Evolutionary conservation across 2,113 vertebrate genomes (phyloP).

Genomic region (Psittacara wagleri): DNA sequence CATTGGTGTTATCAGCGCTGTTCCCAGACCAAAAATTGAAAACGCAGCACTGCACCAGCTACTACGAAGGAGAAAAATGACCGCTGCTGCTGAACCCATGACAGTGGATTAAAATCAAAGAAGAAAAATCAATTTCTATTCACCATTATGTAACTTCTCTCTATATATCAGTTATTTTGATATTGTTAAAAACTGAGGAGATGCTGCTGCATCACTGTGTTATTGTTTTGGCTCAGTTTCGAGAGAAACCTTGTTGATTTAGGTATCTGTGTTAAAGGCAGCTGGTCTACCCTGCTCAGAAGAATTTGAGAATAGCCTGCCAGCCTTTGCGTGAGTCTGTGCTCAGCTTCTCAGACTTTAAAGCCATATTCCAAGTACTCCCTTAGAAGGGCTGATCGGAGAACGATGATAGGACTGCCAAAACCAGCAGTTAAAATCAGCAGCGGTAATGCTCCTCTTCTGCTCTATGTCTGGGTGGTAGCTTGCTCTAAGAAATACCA

Average conservation of each 20-base stretch:
- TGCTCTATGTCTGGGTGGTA: neutral
- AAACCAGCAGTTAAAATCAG: neutral
- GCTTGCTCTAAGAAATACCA: neutral
- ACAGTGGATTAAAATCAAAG: neutral
- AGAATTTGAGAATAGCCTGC: neutral
- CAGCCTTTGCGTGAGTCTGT: neutral
- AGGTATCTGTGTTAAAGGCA: neutral
- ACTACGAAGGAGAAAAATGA: too few relatives aligned
- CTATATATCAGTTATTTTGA: neutral
- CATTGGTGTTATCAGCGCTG: too few relatives aligned
- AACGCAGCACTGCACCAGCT: too few relatives aligned
- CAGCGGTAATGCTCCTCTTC: neutral
- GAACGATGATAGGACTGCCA: neutral
- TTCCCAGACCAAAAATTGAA: too few relatives aligned
- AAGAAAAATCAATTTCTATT: neutral
- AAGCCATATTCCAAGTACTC: neutral
- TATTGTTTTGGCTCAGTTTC: neutral
- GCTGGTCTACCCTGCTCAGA: neutral
- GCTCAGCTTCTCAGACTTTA: neutral
- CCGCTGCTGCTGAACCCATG: too few relatives aligned
- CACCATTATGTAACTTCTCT: neutral
- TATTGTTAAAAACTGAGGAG: neutral
- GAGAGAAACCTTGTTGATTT: neutral
- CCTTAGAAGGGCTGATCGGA: neutral
- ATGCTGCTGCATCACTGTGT: neutral